Base-by-base conservation (phyloP, 2,888 invertebrate species). In the Lamellibrachia satsuma region DNA sequence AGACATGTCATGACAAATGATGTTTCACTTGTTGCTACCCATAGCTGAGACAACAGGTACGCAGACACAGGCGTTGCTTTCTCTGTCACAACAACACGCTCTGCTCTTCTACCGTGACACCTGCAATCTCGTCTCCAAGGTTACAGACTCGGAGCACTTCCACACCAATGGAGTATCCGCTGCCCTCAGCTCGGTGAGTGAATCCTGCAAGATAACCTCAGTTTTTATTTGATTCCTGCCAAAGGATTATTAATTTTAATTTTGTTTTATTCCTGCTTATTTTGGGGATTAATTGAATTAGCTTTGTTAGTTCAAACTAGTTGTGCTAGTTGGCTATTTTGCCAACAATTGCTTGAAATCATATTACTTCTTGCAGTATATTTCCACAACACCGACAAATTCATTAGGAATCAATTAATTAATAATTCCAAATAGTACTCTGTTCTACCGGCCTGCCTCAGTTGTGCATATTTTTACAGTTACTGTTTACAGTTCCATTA, bases 181-280 rank as follows among this genome's bases (percentile, higher is more conserved):
- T 75, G 90, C 92, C 52, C 52, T 91, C 39, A 75, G 75, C 22
- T 22, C 22, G 75, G 75, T 75, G 75, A 75, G 75, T 75, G 75
- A 75, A 75, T 11, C 22, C 75, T n/a, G 6, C 22, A 22, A 75
- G 6, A 11, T 75, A 75, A 22, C 15, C 6, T 75, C 75, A 75
- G 22, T 75, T 93, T n/a, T 9, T 22, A 8, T 27, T 39, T 91
- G 7, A 52, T 15, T 52, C 11, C 3, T 60, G 15, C 11, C 1
- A 11, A 15, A 15, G 22, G 15, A 60, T 60, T 60, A 1, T 11
- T 15, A 60, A 60, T 60, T 60, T 60, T 39, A 39, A 39, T 39
- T 39, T 39, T 39, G 39, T 39, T 39, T 39, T 39, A 39, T 39
- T 60, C 15, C 15, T 60, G 11, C 60, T 0, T 7, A 57, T 11